phyloP scores from a whole-genome alignment of 2,888 invertebrate species.

The Terebella lapidaria region DNA sequence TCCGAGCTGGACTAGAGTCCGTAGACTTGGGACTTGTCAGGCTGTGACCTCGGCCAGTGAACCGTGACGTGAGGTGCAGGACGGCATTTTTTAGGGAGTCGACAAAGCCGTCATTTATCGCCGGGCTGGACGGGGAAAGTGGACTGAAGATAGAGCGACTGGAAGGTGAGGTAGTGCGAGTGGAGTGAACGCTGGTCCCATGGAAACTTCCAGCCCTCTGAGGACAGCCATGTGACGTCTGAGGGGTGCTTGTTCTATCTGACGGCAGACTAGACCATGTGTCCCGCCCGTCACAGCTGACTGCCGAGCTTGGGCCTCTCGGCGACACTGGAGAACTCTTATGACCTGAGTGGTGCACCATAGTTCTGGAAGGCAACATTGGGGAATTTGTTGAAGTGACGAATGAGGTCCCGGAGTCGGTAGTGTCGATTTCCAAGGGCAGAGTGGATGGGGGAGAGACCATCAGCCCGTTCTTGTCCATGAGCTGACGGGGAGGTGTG shows the following conservation, averaged over 20 bases:
- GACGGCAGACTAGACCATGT: neutral
- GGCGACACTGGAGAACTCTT: neutral
- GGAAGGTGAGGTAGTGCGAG: neutral
- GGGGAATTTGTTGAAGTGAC: neutral
- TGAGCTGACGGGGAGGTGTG: constrained; percentile 9
- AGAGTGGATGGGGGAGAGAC: neutral
- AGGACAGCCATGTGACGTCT: neutral
- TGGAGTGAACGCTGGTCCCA: neutral
- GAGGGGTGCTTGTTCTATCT: neutral
- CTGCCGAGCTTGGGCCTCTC: neutral
- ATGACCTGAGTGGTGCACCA: neutral
- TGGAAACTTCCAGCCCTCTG: constrained; percentile 1
- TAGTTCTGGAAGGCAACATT: neutral
- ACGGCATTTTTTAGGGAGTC: constrained; percentile 38
- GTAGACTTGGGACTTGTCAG: neutral
- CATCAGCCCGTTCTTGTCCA: neutral
- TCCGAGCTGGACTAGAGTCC: constrained; percentile 8
- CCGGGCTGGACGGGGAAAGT: neutral
- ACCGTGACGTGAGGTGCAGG: constrained; percentile 29
- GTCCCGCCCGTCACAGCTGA: neutral
- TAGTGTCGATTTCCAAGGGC: neutral
- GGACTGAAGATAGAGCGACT: too few species aligned
- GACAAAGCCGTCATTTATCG: constrained; percentile 26
- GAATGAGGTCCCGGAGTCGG: neutral
- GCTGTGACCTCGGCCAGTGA: constrained; percentile 21